A percentile compares a stretch with the other conserved stretches of the same genome.
Conservation (phyloP, 2,797 vertebrate species). For the Sphaeramia orbicularis region DNA sequence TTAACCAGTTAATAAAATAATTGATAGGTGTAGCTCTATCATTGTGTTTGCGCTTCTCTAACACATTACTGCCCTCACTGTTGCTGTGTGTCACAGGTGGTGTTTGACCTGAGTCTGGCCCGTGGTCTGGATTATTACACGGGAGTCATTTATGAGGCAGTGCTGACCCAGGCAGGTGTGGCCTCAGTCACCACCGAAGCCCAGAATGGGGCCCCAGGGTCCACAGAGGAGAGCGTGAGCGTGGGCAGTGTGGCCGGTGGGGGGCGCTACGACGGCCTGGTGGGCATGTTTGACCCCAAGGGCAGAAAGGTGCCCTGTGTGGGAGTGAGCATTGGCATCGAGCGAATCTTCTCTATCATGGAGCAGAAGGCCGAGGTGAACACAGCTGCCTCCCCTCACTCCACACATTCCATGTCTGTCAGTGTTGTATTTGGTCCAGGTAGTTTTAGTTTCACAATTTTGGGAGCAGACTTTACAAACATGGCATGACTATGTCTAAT, state of each 20-base stretch:
- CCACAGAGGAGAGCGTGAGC: constrained; percentile 84
- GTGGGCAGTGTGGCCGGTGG: constrained; percentile 95
- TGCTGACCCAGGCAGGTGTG: constrained; percentile 82
- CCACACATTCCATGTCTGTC: too few relatives aligned
- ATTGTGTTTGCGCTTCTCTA: neutral
- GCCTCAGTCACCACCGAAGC: constrained; percentile 25
- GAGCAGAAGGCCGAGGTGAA: constrained; percentile 92
- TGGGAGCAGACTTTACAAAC: too few relatives aligned
- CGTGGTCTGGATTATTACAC: constrained; percentile 98
- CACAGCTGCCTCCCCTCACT: neutral
- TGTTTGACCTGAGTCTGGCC: constrained; percentile 95
- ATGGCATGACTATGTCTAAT: too few relatives aligned
- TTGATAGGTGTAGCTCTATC: too few relatives aligned
- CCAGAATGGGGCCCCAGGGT: constrained; percentile 73
- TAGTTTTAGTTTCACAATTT: too few relatives aligned
- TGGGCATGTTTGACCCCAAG: constrained; percentile 97
- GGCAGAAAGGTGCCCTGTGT: constrained; percentile 95
- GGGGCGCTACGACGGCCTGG: constrained; percentile 93
- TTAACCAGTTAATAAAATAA: too few relatives aligned
- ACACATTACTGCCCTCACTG: neutral
- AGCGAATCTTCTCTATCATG: constrained; percentile 95
- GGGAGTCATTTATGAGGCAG: constrained; percentile 93
- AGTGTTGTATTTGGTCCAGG: too few relatives aligned
- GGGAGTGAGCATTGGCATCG: constrained; percentile 95
- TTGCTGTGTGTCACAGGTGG: constrained; percentile 71